These are phyloP conservation scores for Sebastiscus tertius DNA, from an alignment of 2,797 vertebrate species.

Conservation along the genomic window DNA sequence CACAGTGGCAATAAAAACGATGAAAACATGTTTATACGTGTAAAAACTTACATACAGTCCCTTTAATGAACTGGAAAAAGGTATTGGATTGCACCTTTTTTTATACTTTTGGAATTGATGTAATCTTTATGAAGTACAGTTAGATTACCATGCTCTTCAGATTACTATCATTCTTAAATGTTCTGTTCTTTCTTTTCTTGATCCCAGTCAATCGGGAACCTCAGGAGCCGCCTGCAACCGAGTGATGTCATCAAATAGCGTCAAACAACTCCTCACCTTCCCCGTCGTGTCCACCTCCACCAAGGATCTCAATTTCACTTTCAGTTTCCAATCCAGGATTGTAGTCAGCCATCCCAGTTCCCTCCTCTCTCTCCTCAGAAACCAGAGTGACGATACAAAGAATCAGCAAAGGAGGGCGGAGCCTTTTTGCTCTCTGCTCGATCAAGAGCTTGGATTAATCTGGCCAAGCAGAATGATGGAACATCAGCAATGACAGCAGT, in stretches of 20 bases:
- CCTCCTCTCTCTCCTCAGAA: not conserved
- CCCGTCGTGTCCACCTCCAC: not conserved
- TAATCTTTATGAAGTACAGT: not conserved
- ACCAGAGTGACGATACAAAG: not conserved
- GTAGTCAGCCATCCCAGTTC: not conserved
- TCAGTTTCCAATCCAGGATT: not conserved
- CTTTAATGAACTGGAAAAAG: not conserved
- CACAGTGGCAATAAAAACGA: no score
- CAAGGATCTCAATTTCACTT: not conserved
- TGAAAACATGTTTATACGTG: no score
- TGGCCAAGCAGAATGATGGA: not conserved
- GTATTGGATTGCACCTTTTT: not conserved
- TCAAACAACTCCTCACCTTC: not conserved
- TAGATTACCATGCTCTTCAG: not conserved
- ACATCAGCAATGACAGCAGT: not conserved
- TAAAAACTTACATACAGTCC: no score
- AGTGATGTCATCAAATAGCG: constrained; percentile 61
- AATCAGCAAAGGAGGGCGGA: not conserved
- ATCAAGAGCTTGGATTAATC: not conserved
- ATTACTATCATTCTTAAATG: not conserved
- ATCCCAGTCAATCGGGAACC: constrained; percentile 81
- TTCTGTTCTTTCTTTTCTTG: not conserved
- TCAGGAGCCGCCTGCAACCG: constrained; percentile 74
- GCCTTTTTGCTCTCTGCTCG: not conserved
- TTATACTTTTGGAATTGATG: not conserved